These are phyloP conservation scores for Hippopotamus amphibius DNA, from an alignment of 2,113 vertebrate genomes.

Conservation along the genomic window DNA sequence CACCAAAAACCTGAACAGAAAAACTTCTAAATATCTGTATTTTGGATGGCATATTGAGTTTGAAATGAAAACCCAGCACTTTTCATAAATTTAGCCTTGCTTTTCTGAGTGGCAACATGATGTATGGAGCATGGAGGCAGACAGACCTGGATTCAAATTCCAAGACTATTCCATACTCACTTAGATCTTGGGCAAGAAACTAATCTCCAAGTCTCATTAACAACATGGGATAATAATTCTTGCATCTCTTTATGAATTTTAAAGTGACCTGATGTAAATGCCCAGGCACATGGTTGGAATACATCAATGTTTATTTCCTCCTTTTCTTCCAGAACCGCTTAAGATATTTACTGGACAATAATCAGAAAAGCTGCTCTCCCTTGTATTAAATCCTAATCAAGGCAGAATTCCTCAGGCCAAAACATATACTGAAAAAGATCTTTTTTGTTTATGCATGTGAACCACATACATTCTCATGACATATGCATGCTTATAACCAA, in stretches of 20 bases:
- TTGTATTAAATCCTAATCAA: not conserved
- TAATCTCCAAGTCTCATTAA: not conserved
- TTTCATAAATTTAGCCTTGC: conserved; percentile 27
- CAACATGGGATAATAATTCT: not conserved
- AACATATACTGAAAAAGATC: not conserved
- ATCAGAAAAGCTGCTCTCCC: not conserved
- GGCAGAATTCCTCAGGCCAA: conserved; percentile 11
- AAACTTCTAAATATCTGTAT: not conserved
- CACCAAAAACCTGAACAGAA: not conserved
- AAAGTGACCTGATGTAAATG: not conserved
- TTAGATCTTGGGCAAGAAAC: not conserved
- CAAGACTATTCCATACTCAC: not conserved
- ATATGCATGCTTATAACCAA: not conserved
- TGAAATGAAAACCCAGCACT: conserved; percentile 16
- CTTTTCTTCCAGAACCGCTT: conserved; percentile 10
- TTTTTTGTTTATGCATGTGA: not conserved
- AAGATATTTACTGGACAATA: not conserved
- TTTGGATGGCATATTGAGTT: not conserved
- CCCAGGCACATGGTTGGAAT: not conserved
- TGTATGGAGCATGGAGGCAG: not conserved
- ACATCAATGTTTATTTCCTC: not conserved
- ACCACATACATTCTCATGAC: not conserved
- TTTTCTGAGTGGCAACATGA: not conserved
- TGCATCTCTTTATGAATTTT: not conserved
- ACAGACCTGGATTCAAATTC: not conserved